These are phyloP conservation scores for Polyommatus icarus DNA, from an alignment of 2,888 invertebrate genomes.

Conservation along the genomic window DNA sequence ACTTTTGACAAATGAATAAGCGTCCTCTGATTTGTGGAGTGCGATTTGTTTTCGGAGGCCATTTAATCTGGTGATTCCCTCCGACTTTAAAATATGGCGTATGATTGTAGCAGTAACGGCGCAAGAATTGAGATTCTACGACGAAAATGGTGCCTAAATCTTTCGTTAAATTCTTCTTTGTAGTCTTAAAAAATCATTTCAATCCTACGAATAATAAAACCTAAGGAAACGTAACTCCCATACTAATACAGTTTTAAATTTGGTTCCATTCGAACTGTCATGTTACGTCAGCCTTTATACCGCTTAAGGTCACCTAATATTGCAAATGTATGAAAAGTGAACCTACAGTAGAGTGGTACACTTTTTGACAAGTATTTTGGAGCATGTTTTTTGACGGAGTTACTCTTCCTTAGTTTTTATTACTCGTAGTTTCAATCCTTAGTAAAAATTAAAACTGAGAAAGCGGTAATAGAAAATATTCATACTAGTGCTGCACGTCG, in stretches of 20 bases:
- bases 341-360: no score
- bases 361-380: no score
- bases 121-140: background rate
- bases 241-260: no score
- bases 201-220: no score
- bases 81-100: conserved; percentile 23
- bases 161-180: background rate
- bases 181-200: background rate
- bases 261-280: no score
- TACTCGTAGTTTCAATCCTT: background rate
- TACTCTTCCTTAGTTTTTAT: no score
- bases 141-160: background rate
- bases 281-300: no score
- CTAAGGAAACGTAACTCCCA: no score
- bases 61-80: conserved; percentile 23
- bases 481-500: background rate
- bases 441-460: background rate
- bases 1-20: conserved; percentile 32
- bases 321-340: no score
- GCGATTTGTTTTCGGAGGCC: conserved; percentile 13
- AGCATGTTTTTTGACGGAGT: no score
- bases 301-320: no score
- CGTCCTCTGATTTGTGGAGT: conserved; percentile 23
- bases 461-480: conserved; percentile 7
- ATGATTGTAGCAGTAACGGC: background rate